Conservation (phyloP, 2,888 invertebrate genomes). For the Eurytoma adleriae region DNA sequence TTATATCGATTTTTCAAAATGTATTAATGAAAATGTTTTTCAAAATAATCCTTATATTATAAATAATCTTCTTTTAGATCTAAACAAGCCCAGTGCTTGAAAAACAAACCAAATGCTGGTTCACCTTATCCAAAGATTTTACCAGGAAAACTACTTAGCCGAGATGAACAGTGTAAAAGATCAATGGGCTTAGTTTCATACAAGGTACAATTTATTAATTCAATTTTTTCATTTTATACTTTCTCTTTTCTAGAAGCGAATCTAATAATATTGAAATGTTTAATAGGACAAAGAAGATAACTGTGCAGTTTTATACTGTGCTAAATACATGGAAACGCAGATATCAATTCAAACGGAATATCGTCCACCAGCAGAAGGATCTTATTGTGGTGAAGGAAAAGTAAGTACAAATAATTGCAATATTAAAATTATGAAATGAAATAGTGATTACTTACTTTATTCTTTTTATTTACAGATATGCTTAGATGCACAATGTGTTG, state of each 20-base stretch:
- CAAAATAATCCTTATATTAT: no score
- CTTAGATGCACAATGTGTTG: conserved; percentile 29
- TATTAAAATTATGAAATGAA: neutral
- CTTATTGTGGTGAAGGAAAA: conserved; percentile 27
- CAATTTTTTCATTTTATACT: neutral
- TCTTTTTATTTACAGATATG: conserved; percentile 32
- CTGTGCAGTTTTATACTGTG: conserved; percentile 19
- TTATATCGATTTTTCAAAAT: neutral
- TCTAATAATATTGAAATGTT: neutral
- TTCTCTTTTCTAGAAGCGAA: neutral
- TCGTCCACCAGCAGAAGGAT: conserved; percentile 37
- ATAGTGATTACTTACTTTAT: neutral
- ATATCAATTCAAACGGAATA: neutral
- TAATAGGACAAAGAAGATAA: conserved; percentile 8
- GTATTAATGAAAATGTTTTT: neutral
- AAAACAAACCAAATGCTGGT: conserved; percentile 34
- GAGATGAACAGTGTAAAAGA: conserved; percentile 43
- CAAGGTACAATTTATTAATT: conserved; percentile 7
- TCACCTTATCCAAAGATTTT: conserved; percentile 36
- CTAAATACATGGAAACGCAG: neutral
- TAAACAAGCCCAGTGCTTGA: conserved; percentile 17
- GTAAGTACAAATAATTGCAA: neutral
- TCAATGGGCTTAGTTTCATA: neutral
- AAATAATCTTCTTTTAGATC: no score
- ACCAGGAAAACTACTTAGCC: conserved; percentile 35